These are phyloP conservation scores for Cotesia congregata DNA, from an alignment of 2,888 invertebrate species.

Conservation along the genomic window DNA sequence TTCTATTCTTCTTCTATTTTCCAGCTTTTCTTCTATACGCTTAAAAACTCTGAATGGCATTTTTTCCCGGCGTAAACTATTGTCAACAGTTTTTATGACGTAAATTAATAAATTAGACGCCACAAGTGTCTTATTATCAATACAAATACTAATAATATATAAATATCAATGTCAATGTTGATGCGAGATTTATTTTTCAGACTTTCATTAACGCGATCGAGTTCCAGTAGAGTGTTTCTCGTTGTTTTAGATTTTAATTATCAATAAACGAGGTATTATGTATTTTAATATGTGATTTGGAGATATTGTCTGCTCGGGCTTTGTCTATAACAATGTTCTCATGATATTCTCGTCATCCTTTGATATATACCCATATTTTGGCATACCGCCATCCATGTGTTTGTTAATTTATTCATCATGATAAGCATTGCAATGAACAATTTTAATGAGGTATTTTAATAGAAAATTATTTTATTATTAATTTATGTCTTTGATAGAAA, in stretches of 20 bases:
- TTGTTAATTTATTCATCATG: conserved; percentile 22
- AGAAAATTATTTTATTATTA: background rate
- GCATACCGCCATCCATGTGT: conserved; percentile 15
- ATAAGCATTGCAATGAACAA: background rate
- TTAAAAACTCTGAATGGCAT: no score
- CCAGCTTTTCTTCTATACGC: no score
- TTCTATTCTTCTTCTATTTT: background rate
- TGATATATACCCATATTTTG: conserved; percentile 15
- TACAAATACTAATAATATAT: no score
- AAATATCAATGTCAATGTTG: background rate
- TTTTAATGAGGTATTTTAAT: conserved; percentile 10
- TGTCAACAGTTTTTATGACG: background rate
- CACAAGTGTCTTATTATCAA: background rate
- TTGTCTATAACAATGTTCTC: background rate
- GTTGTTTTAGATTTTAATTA: background rate
- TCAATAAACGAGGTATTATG: no score
- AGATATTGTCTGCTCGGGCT: background rate
- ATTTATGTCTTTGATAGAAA: background rate
- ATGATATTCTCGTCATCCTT: conserved; percentile 4
- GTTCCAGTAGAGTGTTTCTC: background rate
- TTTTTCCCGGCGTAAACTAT: no score
- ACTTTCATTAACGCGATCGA: background rate
- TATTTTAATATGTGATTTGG: background rate
- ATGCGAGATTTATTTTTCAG: background rate
- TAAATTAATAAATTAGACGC: background rate